phyloP scores from a whole-genome alignment of 2,888 invertebrate genomes.

The Spodoptera exigua region DNA sequence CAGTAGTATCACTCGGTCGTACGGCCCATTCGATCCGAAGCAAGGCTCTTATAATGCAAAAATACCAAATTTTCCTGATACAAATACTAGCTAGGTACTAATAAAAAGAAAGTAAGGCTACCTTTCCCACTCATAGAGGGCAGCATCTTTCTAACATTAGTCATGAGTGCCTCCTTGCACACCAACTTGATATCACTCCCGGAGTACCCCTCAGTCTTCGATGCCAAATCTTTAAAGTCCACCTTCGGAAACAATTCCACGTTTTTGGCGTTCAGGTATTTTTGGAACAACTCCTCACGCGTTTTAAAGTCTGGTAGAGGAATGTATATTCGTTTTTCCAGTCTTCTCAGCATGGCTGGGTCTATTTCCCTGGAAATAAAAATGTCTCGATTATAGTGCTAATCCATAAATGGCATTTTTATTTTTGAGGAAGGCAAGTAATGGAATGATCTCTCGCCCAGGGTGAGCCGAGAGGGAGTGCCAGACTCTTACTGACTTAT shows the following conservation, averaged over 20 bases:
- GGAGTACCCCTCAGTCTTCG: slow-evolving; percentile 93
- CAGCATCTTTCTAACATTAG: slow-evolving; percentile 91
- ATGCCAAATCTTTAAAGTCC: slow-evolving; percentile 84
- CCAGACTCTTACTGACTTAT: no score
- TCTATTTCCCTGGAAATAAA: slow-evolving; percentile 93
- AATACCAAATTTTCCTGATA: no score
- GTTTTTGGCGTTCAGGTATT: slow-evolving; percentile 87
- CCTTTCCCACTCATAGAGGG: slow-evolving; percentile 76
- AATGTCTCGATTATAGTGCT: no score
- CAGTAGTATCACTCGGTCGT: no score
- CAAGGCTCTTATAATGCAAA: no score
- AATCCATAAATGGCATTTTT: no score
- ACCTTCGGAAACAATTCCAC: slow-evolving; percentile 81
- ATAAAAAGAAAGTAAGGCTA: no score
- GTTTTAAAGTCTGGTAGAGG: slow-evolving; percentile 92
- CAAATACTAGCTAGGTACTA: no score
- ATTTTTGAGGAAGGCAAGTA: no score
- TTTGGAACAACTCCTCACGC: slow-evolving; percentile 91
- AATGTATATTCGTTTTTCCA: slow-evolving; percentile 96
- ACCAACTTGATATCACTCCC: slow-evolving; percentile 96
- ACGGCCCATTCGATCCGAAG: no score
- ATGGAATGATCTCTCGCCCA: no score
- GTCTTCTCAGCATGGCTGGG: slow-evolving; percentile 94
- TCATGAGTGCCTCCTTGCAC: slow-evolving; percentile 97
- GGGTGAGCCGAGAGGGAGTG: no score